Conservation (phyloP, 2,113 vertebrate species). For the Petrocephalus zakoni region DNA sequence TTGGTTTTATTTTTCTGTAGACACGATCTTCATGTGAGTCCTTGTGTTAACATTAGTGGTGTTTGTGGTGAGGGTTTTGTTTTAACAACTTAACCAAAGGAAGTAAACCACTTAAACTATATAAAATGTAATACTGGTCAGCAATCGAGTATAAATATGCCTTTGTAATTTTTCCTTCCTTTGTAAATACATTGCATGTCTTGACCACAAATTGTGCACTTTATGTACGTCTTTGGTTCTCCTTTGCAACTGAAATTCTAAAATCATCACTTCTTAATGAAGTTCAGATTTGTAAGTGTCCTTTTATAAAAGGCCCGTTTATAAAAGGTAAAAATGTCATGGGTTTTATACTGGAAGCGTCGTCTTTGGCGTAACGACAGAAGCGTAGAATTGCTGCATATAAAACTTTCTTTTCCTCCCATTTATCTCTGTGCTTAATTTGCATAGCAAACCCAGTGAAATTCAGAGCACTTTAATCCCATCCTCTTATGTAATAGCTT, state of each 20-base stretch:
- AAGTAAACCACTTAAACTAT: not conserved
- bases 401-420: not conserved
- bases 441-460: not conserved
- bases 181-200: not conserved
- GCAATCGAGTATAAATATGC: not conserved
- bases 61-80: not conserved
- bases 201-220: not conserved
- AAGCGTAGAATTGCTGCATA: not conserved
- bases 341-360: not conserved
- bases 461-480: not conserved
- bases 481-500: not conserved
- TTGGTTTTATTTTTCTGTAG: not conserved
- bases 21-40: not conserved
- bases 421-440: not conserved
- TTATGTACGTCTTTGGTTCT: not conserved
- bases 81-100: not conserved
- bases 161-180: not conserved
- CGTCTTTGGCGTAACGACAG: not conserved
- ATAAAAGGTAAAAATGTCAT: not conserved
- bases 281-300: not conserved
- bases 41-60: not conserved
- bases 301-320: not conserved
- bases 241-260: not conserved
- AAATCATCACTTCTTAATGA: not conserved
- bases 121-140: not conserved